Conservation (phyloP, 2,797 vertebrate species). For the Eurystomus glaucurus region DNA sequence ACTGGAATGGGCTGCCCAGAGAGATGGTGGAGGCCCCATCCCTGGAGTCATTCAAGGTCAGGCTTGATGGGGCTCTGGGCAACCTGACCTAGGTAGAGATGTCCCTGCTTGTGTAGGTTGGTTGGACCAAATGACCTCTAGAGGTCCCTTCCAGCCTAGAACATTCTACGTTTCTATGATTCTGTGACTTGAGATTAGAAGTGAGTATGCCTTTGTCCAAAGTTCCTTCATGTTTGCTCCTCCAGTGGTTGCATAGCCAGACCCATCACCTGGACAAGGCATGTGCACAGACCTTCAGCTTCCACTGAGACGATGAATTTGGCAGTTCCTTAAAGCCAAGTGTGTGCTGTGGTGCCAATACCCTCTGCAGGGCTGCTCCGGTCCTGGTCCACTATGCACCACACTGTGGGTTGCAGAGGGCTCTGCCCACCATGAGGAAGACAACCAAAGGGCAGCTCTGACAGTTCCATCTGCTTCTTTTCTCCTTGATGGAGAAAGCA, state of each 20-base stretch:
- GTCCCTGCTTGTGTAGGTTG: too few relatives aligned
- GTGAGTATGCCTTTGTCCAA: neutral
- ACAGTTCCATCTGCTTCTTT: slow-evolving; percentile 16
- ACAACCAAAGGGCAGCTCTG: slow-evolving; percentile 13
- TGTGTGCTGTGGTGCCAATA: accelerated
- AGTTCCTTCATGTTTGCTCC: neutral
- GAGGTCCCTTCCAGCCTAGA: too few relatives aligned
- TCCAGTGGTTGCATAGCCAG: neutral
- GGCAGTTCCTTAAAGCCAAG: neutral
- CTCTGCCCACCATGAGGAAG: neutral
- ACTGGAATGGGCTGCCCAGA: too few relatives aligned
- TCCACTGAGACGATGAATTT: accelerated
- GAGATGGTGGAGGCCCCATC: too few relatives aligned
- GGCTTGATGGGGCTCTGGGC: too few relatives aligned
- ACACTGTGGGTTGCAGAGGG: accelerated
- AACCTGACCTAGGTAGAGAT: too few relatives aligned
- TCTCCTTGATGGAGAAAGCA: slow-evolving; percentile 47
- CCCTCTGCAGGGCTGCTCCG: accelerated
- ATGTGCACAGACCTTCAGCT: neutral
- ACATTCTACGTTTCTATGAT: too few relatives aligned
- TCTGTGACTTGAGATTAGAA: neutral
- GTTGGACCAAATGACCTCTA: too few relatives aligned
- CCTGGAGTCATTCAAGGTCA: too few relatives aligned
- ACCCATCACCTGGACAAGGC: neutral
- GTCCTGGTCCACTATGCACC: neutral